Conservation (phyloP, 2,797 vertebrate species). For the Sphaeramia orbicularis region DNA sequence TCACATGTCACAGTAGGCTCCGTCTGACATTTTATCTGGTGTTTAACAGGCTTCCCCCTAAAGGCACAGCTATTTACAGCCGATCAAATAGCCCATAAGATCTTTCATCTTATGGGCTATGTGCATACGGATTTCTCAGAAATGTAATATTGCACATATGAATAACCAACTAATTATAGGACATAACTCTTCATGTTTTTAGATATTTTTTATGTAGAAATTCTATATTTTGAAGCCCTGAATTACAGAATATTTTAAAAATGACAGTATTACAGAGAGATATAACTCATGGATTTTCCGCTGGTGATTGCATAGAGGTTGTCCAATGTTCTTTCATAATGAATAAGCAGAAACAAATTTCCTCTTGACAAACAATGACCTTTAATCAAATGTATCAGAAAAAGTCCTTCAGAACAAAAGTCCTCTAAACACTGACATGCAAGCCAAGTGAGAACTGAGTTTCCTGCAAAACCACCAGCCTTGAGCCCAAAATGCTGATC, state of each 20-base stretch:
- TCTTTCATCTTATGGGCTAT: too few relatives aligned
- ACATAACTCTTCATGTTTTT: too few relatives aligned
- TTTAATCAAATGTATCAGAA: slow-evolving; percentile 37
- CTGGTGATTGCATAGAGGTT: neutral
- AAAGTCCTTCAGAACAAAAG: slow-evolving; percentile 36
- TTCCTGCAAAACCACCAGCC: slow-evolving; percentile 55
- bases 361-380: slow-evolving; percentile 27
- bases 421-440: slow-evolving; percentile 32
- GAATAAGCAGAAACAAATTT: slow-evolving; percentile 40
- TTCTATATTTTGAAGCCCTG: too few relatives aligned
- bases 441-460: slow-evolving; percentile 44
- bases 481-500: slow-evolving; percentile 73
- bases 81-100: too few relatives aligned
- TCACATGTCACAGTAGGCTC: too few relatives aligned
- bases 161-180: too few relatives aligned
- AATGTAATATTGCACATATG: too few relatives aligned
- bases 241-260: neutral
- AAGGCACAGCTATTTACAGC: too few relatives aligned
- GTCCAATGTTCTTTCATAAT: slow-evolving; percentile 26
- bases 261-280: neutral
- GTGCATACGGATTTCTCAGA: too few relatives aligned
- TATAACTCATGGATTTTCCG: neutral
- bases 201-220: too few relatives aligned
- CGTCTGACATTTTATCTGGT: too few relatives aligned
- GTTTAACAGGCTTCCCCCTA: too few relatives aligned